Evolutionary conservation across 2,797 vertebrate species (phyloP).

Genomic region (Heterohyrax brucei): DNA sequence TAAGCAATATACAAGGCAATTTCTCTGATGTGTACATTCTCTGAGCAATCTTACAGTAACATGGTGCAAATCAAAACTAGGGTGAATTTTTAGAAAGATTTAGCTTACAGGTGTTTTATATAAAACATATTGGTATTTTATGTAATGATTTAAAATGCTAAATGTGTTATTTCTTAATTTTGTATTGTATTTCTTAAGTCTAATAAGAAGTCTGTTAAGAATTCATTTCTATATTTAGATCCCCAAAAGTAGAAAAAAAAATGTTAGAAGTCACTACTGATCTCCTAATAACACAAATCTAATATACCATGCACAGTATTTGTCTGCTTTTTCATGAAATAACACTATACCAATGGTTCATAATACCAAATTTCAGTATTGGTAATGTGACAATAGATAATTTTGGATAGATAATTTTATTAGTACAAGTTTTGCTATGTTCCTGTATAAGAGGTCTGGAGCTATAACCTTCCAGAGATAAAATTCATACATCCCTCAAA

Average conservation of each 20-base stretch:
- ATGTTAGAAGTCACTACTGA: neutral
- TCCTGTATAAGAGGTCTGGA: neutral
- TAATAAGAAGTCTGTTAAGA: neutral
- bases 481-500: constrained; percentile 32
- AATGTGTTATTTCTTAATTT: neutral
- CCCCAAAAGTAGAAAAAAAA: neutral
- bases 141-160: constrained; percentile 21
- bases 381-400: neutral
- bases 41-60: neutral
- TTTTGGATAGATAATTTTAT: neutral
- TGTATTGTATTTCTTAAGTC: constrained; percentile 3
- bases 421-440: neutral
- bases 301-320: neutral
- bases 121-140: constrained; percentile 8
- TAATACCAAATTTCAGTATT: neutral
- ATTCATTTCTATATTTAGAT: constrained; percentile 55
- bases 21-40: neutral
- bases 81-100: constrained; percentile 13
- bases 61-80: neutral
- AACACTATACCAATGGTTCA: neutral
- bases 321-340: constrained; percentile 31
- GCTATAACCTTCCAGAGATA: neutral
- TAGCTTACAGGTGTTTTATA: neutral
- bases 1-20: neutral
- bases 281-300: neutral